Evolutionary conservation across 1,140 invertebrate genomes (phyloP), one percentile per base, ranked within the genome.

Genomic region (Dendrolimus punctatus): DNA sequence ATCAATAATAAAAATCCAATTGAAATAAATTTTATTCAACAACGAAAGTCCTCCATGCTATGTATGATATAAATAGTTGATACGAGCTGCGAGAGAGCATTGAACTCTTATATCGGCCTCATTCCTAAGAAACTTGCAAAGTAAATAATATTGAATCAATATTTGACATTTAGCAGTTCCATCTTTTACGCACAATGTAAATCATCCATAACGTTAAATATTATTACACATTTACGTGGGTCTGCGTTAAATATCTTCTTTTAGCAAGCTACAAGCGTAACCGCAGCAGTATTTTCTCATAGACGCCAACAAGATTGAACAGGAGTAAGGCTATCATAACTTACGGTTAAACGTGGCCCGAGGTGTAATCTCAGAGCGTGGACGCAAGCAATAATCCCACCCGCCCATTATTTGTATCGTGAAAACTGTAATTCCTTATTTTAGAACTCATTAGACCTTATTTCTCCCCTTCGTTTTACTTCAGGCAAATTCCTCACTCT

Each of bases 251-350:
- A 60, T 60, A 60, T 51, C 53, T 48, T 46, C 50, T 53, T 54
- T 74, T 71, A 68, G 70, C 71, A 75, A 59, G 60, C 68, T 58
- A 42, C 51, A 49, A 61, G 68, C 71, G 69, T 77, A 66, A 69
- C 62, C 64, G 59, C 52, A 61, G 65, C 76, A 77, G 70, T 83
- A 83, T 83, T 80, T 83, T 72, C 77, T 83, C 73, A 80, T 80
- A 76, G 73, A 76, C 60, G 69, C 65, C 66, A 69, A 73, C 72
- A 70, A 80, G 75, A 82, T 76, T 77, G 76, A 77, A 65, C 73
- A 62, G 73, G 61, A 68, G 69, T 72, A 79, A 78, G 76, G 73
- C 73, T 68, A 67, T 73, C 76, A 78, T 83, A 83, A 83, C 68
- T 83, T 75, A 78, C 75, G 70, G 68, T 82, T 80, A 79, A 73